Base-by-base conservation (phyloP, 1,140 invertebrate species). In the Eubasilissa regina region DNA sequence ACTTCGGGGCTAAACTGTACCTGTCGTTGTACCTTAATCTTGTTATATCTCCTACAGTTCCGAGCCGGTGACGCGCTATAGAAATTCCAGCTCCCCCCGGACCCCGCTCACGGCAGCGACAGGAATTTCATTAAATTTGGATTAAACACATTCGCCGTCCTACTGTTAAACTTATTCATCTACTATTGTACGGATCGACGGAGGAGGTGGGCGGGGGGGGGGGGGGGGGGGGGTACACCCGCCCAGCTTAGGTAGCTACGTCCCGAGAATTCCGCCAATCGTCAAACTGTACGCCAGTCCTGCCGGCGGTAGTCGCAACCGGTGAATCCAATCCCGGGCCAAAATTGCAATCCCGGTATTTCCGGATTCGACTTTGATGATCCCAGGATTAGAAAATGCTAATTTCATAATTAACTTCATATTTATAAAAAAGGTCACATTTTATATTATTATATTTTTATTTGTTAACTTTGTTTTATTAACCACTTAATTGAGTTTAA, bases 101-200 rank as follows among this genome's bases (percentile, higher is more conserved):
- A 25, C 13, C 3, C 58, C 19, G 9, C 15, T 15, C n/a, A 25
- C 44, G 12, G 15, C 47, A n/a, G 21, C 15, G 19, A 19, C n/a
- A 79, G 80, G 80, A 81, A 81, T 81, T 81, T 81, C 80, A 81
- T 81, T 81, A 81, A 81, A 81, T 81, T 81, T 79, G 80, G 78
- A 81, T 81, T 81, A 81, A 81, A 81, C 80, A 81, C 80, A 81
- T 81, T 81, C 80, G 77, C 77, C 73, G 64, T 73, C 73, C 64
- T 73, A 73, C 68, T 73, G 68, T 73, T 73, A 73, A 70, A 73
- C 68, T 73, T 73, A 73, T 73, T 73, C 68, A 73, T 55, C 68
- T 35, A 53, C 68, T 73, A 73, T 73, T 73, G 68, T 73, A 53
- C 51, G 17, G 47, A 21, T 53, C 64, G 60, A 21, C 17, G 60